These are phyloP conservation scores for Papilio machaon DNA, from an alignment of 1,140 invertebrate species.

Conservation along the genomic window DNA sequence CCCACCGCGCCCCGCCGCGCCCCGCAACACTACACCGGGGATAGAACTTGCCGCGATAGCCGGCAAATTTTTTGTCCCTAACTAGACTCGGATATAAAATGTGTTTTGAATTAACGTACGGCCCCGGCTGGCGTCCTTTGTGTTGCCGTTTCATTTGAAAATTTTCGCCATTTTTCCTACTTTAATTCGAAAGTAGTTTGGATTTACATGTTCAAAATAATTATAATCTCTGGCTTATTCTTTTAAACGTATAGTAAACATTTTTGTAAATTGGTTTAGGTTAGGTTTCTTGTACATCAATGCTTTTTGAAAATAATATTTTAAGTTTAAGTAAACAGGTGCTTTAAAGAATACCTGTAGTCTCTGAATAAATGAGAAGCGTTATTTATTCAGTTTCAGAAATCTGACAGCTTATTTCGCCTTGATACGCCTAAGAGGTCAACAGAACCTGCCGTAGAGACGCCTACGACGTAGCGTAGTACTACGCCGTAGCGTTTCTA, in stretches of 20 bases:
- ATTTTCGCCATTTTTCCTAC: conserved; percentile 16
- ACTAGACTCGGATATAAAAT: conserved; percentile 27
- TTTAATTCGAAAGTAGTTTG: conserved; percentile 20
- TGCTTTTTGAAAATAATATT: too few relatives aligned
- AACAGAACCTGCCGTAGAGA: conserved; percentile 19
- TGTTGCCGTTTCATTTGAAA: conserved; percentile 27
- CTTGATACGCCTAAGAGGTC: conserved; percentile 30
- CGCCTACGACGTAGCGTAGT: conserved; percentile 44
- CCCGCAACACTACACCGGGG: background rate
- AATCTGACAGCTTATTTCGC: background rate
- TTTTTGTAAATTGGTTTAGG: background rate
- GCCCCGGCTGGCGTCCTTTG: conserved; percentile 28
- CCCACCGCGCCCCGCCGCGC: background rate
- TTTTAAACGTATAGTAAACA: background rate
- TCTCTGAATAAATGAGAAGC: background rate
- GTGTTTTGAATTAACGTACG: conserved; percentile 28
- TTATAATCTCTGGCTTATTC: background rate
- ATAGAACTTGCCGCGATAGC: conserved; percentile 14
- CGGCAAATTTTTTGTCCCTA: conserved; percentile 18
- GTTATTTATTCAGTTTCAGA: conserved; percentile 13
- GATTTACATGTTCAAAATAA: conserved; percentile 7
- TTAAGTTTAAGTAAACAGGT: background rate
- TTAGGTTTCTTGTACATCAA: too few relatives aligned
- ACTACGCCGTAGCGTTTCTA: conserved; percentile 60
- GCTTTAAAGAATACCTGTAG: background rate